These are phyloP conservation scores for Luscinia luscinia DNA, from an alignment of 2,797 vertebrate species.

Conservation along the genomic window DNA sequence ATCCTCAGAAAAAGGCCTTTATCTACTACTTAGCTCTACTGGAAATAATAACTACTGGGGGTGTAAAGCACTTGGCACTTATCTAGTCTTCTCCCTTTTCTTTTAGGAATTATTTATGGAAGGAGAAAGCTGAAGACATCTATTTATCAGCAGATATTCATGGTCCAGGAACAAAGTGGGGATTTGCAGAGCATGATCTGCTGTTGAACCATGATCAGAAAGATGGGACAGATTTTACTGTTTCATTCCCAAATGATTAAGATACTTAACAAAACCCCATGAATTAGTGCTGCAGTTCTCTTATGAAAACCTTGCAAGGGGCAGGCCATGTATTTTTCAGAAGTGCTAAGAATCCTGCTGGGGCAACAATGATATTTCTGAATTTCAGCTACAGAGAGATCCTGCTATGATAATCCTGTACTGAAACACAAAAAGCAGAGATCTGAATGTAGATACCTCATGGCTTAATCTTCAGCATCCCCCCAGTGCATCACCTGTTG, in stretches of 20 bases:
- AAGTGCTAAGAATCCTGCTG: neutral
- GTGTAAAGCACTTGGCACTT: neutral
- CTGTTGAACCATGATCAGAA: neutral
- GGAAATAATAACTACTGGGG: constrained; percentile 1
- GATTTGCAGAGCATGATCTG: neutral
- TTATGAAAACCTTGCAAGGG: neutral
- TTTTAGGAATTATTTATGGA: constrained; percentile 2
- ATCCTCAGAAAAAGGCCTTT: constrained; percentile 33
- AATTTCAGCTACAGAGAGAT: neutral
- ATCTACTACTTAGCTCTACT: constrained; percentile 28
- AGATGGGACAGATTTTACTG: neutral
- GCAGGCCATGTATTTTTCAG: neutral
- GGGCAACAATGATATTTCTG: neutral
- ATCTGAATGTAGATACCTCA: constrained; percentile 1
- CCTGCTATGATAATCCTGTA: constrained; percentile 14
- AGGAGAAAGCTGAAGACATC: neutral
- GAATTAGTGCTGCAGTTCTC: neutral
- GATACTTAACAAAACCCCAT: neutral
- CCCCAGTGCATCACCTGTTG: neutral
- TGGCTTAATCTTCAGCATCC: neutral
- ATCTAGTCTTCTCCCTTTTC: neutral
- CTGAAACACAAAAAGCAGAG: constrained; percentile 29
- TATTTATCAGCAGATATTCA: neutral
- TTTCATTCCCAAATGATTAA: constrained; percentile 4
- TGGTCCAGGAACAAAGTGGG: neutral